Percentiles rank a stretch among this genome's conserved stretches.
Conservation (phyloP, 37 sponge, comb jelly and placozoan genomes). For the Amphimedon queenslandica region DNA sequence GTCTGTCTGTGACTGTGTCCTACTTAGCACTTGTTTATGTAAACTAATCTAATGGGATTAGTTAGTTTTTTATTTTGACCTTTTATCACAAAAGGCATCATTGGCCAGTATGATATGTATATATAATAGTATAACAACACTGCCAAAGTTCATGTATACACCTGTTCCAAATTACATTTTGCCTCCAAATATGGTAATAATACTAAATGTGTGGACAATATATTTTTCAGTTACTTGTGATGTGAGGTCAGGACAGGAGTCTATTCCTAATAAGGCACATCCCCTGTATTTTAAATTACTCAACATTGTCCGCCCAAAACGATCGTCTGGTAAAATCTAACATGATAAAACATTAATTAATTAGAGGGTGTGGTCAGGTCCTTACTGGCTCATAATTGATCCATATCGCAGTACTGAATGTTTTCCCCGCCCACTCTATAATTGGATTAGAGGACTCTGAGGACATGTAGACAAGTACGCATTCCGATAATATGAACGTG, state of each 20-base stretch:
- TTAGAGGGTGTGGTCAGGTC: not conserved
- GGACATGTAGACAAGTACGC: slow-evolving; percentile 84
- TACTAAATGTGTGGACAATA: not conserved
- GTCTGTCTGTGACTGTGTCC: slow-evolving; percentile 29
- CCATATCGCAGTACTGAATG: slow-evolving; percentile 57
- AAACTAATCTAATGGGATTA: no score
- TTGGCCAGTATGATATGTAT: no score
- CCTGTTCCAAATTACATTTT: no score
- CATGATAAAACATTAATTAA: not conserved
- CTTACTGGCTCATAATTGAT: slow-evolving; percentile 87
- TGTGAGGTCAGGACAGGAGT: slow-evolving; percentile 58
- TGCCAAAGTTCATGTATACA: no score
- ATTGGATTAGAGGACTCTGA: slow-evolving; percentile 45
- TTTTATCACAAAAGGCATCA: no score
- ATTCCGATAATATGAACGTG: slow-evolving; percentile 79
- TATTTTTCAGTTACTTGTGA: slow-evolving; percentile 37
- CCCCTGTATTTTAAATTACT: slow-evolving; percentile 63
- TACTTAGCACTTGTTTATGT: slow-evolving; percentile 2
- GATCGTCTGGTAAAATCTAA: slow-evolving; percentile 49
- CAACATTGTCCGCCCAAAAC: slow-evolving; percentile 67
- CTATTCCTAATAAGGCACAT: slow-evolving; percentile 60
- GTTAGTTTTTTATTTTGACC: no score
- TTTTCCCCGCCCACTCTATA: slow-evolving; percentile 60
- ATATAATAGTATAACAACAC: no score
- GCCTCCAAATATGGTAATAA: no score